Conservation (phyloP, 2,888 invertebrate genomes). For the Pilophorus perplexus region DNA sequence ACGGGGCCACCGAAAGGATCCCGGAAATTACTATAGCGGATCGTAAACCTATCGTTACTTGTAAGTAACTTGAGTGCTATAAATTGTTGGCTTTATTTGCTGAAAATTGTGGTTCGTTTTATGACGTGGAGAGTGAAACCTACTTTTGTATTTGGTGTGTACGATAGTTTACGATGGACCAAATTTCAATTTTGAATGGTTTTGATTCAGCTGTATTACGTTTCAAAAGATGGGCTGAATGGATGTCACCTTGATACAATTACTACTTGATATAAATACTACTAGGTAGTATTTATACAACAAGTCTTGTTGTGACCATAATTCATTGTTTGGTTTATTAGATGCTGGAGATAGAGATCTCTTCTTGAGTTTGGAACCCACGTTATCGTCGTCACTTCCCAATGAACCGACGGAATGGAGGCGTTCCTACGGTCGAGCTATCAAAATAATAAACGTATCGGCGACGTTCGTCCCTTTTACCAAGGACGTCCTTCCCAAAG, state of each 20-base stretch:
- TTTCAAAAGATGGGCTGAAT: no score
- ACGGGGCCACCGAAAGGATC: conserved; percentile 43
- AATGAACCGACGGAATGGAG: conserved; percentile 90
- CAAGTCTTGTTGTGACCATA: not conserved
- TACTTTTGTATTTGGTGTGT: no score
- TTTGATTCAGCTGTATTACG: no score
- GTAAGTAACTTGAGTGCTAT: conserved; percentile 57
- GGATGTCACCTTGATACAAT: not conserved
- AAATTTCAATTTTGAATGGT: no score
- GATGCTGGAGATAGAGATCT: conserved; percentile 83
- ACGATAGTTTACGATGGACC: no score
- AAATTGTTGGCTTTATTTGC: not conserved
- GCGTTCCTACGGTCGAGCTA: conserved; percentile 80
- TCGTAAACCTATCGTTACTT: conserved; percentile 71
- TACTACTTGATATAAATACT: not conserved
- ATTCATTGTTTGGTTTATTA: conserved; percentile 53
- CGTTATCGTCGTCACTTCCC: conserved; percentile 74
- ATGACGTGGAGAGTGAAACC: no score
- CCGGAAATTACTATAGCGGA: conserved; percentile 59
- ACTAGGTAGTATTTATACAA: not conserved
- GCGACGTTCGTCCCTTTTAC: conserved; percentile 79
- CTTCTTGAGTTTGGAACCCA: conserved; percentile 77
- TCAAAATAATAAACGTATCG: conserved; percentile 79
- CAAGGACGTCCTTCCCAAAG: conserved; percentile 69
- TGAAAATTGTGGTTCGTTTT: not conserved